Percentiles rank a stretch among this genome's conserved stretches.
phyloP scores from a whole-genome alignment of 1,140 invertebrate genomes.

The Papilio polytes region DNA sequence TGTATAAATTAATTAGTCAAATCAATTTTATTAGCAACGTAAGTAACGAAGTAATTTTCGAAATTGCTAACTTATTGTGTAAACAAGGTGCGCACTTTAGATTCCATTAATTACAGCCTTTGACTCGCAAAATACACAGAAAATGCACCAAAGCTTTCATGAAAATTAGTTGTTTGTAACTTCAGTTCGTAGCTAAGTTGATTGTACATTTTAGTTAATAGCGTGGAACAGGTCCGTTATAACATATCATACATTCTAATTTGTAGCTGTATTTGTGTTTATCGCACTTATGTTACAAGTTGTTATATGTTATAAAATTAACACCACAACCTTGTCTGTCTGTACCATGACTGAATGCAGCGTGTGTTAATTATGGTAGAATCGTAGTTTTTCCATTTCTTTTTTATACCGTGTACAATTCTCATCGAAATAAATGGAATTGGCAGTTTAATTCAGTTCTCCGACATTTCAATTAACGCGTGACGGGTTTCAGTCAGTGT shows the following conservation, averaged over 20 bases:
- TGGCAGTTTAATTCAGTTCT: neutral
- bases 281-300: neutral
- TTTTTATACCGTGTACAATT: too few relatives aligned
- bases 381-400: too few relatives aligned
- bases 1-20: too few relatives aligned
- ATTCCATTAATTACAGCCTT: constrained; percentile 1
- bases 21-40: neutral
- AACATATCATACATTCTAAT: neutral
- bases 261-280: neutral
- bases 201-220: neutral
- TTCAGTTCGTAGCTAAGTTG: neutral
- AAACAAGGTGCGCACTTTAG: neutral
- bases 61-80: neutral
- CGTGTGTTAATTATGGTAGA: too few relatives aligned
- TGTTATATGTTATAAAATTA: neutral
- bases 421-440: neutral
- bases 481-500: neutral
- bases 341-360: too few relatives aligned
- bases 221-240: neutral
- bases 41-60: neutral
- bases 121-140: constrained; percentile 18
- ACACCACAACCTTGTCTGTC: neutral
- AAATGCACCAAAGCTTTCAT: constrained; percentile 13
- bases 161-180: constrained; percentile 3
- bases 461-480: neutral